These are phyloP conservation scores for Drosophila asahinai DNA, from an alignment of 1,140 invertebrate genomes.

Conservation along the genomic window DNA sequence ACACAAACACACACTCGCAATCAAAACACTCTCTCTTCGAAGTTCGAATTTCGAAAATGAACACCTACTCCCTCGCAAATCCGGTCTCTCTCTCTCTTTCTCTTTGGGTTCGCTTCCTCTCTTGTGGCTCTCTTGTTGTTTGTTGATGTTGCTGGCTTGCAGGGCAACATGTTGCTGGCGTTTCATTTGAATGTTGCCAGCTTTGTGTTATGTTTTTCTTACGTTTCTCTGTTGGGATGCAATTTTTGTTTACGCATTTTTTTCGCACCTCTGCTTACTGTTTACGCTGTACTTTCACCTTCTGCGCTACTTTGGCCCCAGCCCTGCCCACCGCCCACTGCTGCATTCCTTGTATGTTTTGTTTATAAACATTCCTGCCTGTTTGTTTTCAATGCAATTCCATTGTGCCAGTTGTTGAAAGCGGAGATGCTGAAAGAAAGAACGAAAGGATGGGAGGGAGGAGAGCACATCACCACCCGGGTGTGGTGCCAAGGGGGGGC, in stretches of 20 bases:
- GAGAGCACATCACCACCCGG: neutral
- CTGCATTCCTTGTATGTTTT: conserved; percentile 61
- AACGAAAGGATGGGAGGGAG: neutral
- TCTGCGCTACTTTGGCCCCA: conserved; percentile 34
- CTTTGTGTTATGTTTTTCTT: neutral
- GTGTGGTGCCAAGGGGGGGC: neutral
- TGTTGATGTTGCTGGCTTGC: conserved; percentile 25
- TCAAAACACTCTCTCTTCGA: conserved; percentile 23
- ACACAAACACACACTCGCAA: neutral
- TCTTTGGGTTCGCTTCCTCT: conserved; percentile 1
- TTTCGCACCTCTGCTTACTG: conserved; percentile 66
- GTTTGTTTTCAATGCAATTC: conserved; percentile 81
- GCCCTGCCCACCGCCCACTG: conserved; percentile 9
- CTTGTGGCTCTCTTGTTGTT: conserved; percentile 1
- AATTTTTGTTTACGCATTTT: conserved; percentile 68
- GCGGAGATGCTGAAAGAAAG: conserved; percentile 20
- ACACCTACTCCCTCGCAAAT: conserved; percentile 16
- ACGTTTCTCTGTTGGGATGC: conserved; percentile 28
- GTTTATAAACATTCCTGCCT: conserved; percentile 75
- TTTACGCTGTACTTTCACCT: conserved; percentile 71
- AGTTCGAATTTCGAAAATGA: conserved; percentile 74
- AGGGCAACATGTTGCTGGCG: conserved; percentile 50
- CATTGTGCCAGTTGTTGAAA: conserved; percentile 58
- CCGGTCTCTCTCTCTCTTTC: neutral
- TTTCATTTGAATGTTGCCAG: conserved; percentile 43